phyloP scores from a whole-genome alignment of 2,113 vertebrate species.

The Pelmatolapia mariae region DNA sequence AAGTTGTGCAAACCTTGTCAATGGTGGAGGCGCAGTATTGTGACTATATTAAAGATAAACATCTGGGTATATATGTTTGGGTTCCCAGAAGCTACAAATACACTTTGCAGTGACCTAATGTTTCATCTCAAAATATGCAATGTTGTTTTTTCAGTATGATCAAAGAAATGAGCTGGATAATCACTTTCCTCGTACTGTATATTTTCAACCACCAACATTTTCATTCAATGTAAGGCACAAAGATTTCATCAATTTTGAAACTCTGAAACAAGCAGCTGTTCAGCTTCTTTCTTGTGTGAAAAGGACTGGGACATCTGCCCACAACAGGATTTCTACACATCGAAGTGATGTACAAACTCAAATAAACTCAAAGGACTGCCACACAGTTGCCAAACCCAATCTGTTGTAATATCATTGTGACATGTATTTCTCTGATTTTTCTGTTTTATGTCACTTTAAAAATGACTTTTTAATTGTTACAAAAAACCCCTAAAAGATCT shows the following conservation, averaged over 20 bases:
- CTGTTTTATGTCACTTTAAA: not conserved
- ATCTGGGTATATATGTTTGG: not conserved
- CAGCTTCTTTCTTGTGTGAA: not conserved
- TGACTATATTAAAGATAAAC: not conserved
- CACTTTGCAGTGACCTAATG: not conserved
- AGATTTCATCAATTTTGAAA: not conserved
- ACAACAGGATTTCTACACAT: not conserved
- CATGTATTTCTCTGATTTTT: not conserved
- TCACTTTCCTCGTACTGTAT: not conserved
- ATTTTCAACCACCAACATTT: not conserved
- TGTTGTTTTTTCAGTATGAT: not conserved
- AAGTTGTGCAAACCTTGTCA: not conserved
- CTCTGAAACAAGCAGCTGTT: not conserved
- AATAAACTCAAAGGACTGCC: not conserved
- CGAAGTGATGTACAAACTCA: not conserved
- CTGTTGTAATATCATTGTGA: not conserved
- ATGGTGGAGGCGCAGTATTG: not conserved
- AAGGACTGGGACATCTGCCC: not conserved
- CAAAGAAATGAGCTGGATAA: not conserved
- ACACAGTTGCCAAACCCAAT: not conserved
- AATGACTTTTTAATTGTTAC: not conserved
- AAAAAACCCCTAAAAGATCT: rapidly evolving
- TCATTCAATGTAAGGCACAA: not conserved
- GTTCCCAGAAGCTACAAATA: not conserved
- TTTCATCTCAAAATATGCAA: not conserved